These are phyloP conservation scores for Aleiodes alternator DNA, from an alignment of 2,888 invertebrate species.

Conservation along the genomic window DNA sequence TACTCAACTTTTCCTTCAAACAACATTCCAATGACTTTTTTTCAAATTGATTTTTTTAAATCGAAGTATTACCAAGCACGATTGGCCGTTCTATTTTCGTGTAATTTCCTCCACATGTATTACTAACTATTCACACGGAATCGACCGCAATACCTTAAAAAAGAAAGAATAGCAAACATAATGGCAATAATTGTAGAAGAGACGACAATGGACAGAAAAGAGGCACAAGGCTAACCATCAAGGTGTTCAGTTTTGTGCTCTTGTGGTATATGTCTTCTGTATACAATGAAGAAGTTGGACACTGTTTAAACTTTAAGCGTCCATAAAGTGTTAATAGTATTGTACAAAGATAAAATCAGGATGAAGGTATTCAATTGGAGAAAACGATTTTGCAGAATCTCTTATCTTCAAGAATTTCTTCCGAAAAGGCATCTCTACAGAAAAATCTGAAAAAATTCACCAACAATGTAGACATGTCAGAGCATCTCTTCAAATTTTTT, in stretches of 20 bases:
- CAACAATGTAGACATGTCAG: too few species aligned
- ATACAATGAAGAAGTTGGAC: background rate
- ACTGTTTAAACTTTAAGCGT: background rate
- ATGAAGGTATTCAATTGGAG: background rate
- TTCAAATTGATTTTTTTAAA: too few species aligned
- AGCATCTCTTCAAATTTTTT: too few species aligned
- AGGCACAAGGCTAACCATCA: conserved; percentile 24
- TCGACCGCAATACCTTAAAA: background rate
- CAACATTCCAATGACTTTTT: too few species aligned
- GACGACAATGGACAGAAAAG: conserved; percentile 21
- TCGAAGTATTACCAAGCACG: too few species aligned
- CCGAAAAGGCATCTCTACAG: too few species aligned
- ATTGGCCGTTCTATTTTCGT: too few species aligned
- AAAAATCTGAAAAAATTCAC: too few species aligned
- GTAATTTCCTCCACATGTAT: too few species aligned
- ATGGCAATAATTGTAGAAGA: conserved; percentile 1
- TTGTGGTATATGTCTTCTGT: conserved; percentile 4
- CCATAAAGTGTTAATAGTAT: background rate
- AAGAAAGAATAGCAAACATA: background rate
- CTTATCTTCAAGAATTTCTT: too few species aligned
- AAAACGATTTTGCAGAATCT: too few species aligned
- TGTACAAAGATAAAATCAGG: background rate
- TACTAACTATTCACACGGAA: background rate
- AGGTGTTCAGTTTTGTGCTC: conserved; percentile 26
- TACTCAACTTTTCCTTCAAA: too few species aligned